A percentile compares a stretch with the other conserved stretches of the same genome.
Evolutionary conservation across 2,113 vertebrate genomes (phyloP).

Genomic region (Calonectris borealis): DNA sequence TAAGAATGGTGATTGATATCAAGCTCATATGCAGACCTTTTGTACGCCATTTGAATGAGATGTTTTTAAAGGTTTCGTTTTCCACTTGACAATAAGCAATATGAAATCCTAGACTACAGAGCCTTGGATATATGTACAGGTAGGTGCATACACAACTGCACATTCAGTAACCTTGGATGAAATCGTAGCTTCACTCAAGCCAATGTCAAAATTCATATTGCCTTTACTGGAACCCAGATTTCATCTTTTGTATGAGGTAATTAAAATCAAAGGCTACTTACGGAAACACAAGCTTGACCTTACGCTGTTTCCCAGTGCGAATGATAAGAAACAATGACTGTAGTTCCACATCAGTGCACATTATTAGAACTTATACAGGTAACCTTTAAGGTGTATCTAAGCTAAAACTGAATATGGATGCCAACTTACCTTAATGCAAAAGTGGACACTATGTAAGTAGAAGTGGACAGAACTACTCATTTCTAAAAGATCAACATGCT

Average conservation of each 20-base stretch:
- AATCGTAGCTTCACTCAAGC: neutral
- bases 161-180: neutral
- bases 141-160: neutral
- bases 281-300: neutral
- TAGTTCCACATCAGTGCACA: neutral
- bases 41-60: neutral
- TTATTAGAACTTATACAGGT: neutral
- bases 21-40: neutral
- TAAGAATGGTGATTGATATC: neutral
- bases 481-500: neutral
- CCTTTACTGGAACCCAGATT: neutral
- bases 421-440: neutral
- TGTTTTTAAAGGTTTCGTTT: neutral
- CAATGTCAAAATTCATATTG: neutral
- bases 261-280: constrained; percentile 24
- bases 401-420: neutral
- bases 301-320: neutral
- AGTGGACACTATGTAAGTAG: neutral
- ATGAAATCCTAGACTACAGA: neutral
- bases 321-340: neutral
- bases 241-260: neutral
- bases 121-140: neutral
- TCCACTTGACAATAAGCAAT: neutral
- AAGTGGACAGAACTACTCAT: neutral
- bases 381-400: neutral